Evolutionary conservation across 2,888 invertebrate species (phyloP), one percentile per base, ranked within the genome.

Genomic region (Ochropleura plecta): DNA sequence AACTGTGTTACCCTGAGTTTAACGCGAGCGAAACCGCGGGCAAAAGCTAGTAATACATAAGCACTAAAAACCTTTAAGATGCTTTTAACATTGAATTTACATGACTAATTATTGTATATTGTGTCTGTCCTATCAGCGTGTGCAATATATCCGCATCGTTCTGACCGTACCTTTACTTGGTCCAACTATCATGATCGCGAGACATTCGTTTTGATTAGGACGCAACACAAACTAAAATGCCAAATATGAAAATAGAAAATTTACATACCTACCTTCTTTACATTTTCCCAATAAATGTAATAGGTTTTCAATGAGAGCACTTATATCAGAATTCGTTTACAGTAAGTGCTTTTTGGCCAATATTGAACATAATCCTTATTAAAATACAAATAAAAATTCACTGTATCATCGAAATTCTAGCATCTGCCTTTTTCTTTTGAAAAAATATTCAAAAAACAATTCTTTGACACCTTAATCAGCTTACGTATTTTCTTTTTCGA

Each of bases 291-390:
- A 77, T 83, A 60, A 62, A 18, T 69, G 57, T 63, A 69, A 72
- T 70, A 62, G 42, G 46, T 67, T 84, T 75, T 59, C 70, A 81
- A 65, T 79, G 14, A 49, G 76, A 83, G 53, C 69, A 65, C 64
- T 79, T 80, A 53, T 60, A 70, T 57, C 42, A 70, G 14, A 82
- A 77, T 78, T 70, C 70, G 51, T 46, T 78, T n/a, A 78, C n/a
- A 40, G 40, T 70, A 65, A 83, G 70, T 75, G 81, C 67, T 83
- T 79, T 69, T 70, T 42, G 40, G 18, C 46, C 53, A 79, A 82
- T 44, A 78, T 72, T 64, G 5, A 51, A 60, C 12, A 16, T 57
- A 59, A 55, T 59, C 53, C 7, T 64, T 70, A 64, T 55, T 79
- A 12, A 10, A 40, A 40, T 40, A 16, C 5, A 40, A 40, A 14